Evolutionary conservation across 2,113 vertebrate species (phyloP).

Genomic region (Setophaga petechia): DNA sequence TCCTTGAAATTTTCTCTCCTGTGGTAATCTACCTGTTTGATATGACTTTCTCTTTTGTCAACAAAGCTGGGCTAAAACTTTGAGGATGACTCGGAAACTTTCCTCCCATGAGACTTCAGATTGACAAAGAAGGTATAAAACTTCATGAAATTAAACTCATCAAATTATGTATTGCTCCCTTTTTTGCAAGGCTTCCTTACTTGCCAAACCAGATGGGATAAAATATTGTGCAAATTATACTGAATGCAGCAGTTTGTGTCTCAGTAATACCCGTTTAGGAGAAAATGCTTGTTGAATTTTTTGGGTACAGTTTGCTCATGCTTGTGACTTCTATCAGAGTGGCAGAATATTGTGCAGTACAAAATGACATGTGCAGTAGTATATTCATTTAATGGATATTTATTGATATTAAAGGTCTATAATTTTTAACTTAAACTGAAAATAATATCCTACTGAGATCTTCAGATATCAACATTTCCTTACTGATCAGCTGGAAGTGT

Average conservation of each 20-base stretch:
- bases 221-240: not conserved
- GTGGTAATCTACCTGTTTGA: not conserved
- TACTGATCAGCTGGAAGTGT: not conserved
- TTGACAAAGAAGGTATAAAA: not conserved
- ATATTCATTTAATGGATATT: not conserved
- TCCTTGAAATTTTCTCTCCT: not conserved
- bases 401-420: not conserved
- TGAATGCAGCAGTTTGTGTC: not conserved
- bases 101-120: not conserved
- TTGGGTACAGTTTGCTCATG: not conserved
- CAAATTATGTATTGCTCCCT: not conserved
- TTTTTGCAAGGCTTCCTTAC: not conserved
- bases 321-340: not conserved
- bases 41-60: not conserved
- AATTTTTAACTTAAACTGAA: not conserved
- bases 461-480: not conserved
- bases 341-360: not conserved
- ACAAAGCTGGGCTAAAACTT: not conserved
- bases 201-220: not conserved
- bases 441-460: not conserved
- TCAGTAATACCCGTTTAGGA: not conserved
- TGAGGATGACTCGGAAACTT: not conserved
- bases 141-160: not conserved
- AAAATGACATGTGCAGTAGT: not conserved
- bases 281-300: not conserved